phyloP scores from a whole-genome alignment of 2,797 vertebrate genomes.

The Takifugu ocellatus region DNA sequence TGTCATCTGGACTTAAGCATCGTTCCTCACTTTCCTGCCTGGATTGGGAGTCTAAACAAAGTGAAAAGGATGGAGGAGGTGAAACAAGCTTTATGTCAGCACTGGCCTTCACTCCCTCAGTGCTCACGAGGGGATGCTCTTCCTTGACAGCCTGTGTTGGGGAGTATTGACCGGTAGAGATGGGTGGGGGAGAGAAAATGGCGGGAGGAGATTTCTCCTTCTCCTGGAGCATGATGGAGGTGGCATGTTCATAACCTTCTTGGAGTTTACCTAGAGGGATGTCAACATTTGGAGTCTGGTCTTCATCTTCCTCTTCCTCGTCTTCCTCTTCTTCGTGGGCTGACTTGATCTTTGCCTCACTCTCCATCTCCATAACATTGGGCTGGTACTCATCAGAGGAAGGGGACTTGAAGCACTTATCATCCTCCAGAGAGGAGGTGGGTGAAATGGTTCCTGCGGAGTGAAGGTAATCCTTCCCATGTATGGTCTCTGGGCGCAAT shows the following conservation, averaged over 20 bases:
- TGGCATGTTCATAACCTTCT: constrained; percentile 74
- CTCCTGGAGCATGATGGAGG: constrained; percentile 71
- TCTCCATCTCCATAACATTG: constrained; percentile 76
- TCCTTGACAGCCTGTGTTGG: constrained; percentile 45
- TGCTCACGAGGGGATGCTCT: constrained; percentile 39
- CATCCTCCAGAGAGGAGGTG: constrained; percentile 96
- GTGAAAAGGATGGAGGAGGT: constrained; percentile 55
- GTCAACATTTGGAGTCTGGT: constrained; percentile 81
- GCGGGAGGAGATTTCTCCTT: constrained; percentile 57
- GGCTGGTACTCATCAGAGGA: constrained; percentile 90
- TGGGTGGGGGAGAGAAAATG: constrained; percentile 26
- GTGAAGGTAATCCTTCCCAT: constrained; percentile 92
- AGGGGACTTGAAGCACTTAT: constrained; percentile 97
- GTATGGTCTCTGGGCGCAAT: constrained; percentile 85
- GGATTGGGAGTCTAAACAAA: constrained; percentile 67
- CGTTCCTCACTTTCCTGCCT: constrained; percentile 85
- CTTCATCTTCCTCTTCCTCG: constrained; percentile 84
- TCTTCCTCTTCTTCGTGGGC: constrained; percentile 79
- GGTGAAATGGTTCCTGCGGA: constrained; percentile 98
- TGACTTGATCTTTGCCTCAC: constrained; percentile 63
- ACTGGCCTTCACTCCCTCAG: constrained; percentile 37
- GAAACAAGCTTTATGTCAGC: constrained; percentile 57
- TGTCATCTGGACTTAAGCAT: constrained; percentile 92
- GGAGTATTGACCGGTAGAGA: constrained; percentile 28
- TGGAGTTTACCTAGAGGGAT: constrained; percentile 81